Percentiles rank a stretch among this genome's conserved stretches.
phyloP scores from a whole-genome alignment of 1,140 invertebrate species.

The Nephila pilipes region DNA sequence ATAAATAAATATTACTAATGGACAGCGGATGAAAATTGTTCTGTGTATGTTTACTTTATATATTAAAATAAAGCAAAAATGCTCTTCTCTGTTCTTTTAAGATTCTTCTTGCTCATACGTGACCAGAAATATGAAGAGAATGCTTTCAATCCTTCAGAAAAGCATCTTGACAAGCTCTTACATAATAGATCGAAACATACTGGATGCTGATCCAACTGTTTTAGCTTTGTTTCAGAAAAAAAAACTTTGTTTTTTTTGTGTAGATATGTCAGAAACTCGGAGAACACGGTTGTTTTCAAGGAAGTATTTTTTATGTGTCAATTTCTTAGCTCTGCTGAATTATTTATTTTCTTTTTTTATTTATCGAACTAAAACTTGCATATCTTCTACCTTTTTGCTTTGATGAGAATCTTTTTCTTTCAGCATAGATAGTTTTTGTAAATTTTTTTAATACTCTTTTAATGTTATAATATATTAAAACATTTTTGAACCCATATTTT shows the following conservation, averaged over 20 bases:
- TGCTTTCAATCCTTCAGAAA: not conserved
- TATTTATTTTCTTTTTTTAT: not conserved
- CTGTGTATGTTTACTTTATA: not conserved
- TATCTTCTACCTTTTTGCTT: not conserved
- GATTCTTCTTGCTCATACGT: not conserved
- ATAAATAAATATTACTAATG: not conserved
- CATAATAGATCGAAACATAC: constrained; percentile 5
- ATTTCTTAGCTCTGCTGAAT: not conserved
- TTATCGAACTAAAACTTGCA: not conserved
- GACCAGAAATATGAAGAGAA: not conserved
- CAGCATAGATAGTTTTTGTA: not conserved
- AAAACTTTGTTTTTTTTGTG: not conserved
- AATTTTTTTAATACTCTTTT: not conserved
- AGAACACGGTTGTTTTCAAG: not conserved
- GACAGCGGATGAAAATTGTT: not conserved
- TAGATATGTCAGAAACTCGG: not conserved
- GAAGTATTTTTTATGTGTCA: not conserved
- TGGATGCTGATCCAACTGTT: not conserved
- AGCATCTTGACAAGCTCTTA: not conserved
- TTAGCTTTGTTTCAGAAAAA: not conserved
- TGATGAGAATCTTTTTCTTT: too few relatives aligned
- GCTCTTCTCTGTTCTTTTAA: not conserved
- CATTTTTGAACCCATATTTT: too few relatives aligned
- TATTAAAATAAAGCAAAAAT: not conserved
- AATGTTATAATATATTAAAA: too few relatives aligned